Base-by-base conservation (phyloP, 2,888 invertebrate genomes). In the Diplazon laetatorius region DNA sequence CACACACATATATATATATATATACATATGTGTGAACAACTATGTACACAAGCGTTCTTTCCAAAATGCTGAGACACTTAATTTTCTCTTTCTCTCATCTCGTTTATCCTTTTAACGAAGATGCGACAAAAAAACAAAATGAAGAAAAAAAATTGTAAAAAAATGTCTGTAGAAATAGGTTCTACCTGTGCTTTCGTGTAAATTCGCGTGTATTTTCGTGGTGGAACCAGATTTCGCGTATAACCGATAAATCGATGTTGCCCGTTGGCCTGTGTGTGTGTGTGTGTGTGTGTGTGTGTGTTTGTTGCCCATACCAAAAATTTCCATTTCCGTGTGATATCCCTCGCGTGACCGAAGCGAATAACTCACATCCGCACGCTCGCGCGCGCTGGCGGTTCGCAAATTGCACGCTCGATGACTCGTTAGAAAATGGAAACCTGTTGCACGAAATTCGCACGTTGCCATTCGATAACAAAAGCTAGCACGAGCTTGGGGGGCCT, bases 381-480 rank as follows among this genome's bases (percentile, higher is more conserved):
- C 78, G 65, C 74, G 70, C 74, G 55, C 62, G 75, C 66, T 70
- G n/a, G n/a, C n/a, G n/a, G n/a, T 68, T 60, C 74, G 71, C 78
- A 78, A 78, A 75, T 78, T 78, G 75, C 75, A 57, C 78, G 78
- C 78, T 71, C 80, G 80, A 80, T 80, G 80, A 80, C 80, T 80
- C 80, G 80, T 80, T 80, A 76, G 76, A 76, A 76, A 80, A 76
- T 80, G 80, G 76, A 80, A 80, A 80, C 80, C 80, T 80, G 80
- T 80, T 80, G 80, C 80, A 65, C 80, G 69, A 78, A 78, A 78
- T 78, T n/a, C 75, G 78, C 71, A 75, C 69, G 74, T 52, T 52
- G 69, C 59, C 35, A 65, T n/a, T n/a, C 65, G 25, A 65, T 70
- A 70, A 60, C 46, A 60, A 72, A 72, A 44, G 59, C 76, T 44